These are phyloP conservation scores for Gibbula magus DNA, from an alignment of 2,888 invertebrate species.

Conservation along the genomic window DNA sequence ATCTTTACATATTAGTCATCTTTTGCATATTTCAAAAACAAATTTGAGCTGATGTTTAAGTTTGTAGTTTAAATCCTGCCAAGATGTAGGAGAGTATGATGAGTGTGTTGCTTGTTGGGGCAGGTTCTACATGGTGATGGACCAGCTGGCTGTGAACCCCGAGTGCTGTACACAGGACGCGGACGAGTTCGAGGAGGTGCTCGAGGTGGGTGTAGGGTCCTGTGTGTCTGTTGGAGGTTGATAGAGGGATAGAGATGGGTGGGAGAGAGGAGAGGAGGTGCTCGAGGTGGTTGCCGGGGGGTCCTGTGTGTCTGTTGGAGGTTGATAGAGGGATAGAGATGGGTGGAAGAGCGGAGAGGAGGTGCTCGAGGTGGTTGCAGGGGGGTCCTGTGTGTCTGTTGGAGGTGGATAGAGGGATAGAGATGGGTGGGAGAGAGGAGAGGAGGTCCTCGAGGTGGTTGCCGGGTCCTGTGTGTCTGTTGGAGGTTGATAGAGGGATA, in stretches of 20 bases:
- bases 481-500: neutral
- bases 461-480: neutral
- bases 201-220: slow-evolving; percentile 36
- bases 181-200: slow-evolving; percentile 59
- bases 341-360: neutral
- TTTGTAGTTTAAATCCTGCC: too few species aligned
- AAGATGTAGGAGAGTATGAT: neutral
- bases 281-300: neutral
- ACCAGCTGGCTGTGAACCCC: slow-evolving; percentile 91
- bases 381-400: neutral
- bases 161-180: slow-evolving; percentile 77
- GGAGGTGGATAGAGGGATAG: neutral
- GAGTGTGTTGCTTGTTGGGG: slow-evolving; percentile 23
- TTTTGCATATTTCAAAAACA: too few species aligned
- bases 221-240: neutral
- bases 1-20: neutral
- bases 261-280: too few species aligned
- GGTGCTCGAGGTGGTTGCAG: neutral
- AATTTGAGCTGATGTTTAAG: too few species aligned
- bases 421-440: neutral
- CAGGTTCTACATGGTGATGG: slow-evolving; percentile 86
- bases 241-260: neutral
- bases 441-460: too few species aligned
- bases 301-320: neutral
- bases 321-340: neutral